phyloP scores from a whole-genome alignment of 2,888 invertebrate species.

The Crioceris asparagi region DNA sequence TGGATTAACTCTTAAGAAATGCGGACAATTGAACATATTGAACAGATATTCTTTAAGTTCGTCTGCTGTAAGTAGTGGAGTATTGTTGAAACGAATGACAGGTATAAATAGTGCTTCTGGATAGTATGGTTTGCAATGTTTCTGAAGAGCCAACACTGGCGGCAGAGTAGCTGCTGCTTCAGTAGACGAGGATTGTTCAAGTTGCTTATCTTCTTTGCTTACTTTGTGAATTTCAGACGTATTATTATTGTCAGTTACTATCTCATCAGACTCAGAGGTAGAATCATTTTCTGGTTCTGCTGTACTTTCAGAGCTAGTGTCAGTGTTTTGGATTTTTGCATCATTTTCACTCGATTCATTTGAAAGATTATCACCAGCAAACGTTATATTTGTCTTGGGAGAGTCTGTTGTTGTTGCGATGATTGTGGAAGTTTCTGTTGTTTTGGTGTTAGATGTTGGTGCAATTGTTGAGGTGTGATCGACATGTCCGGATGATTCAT shows the following conservation, averaged over 20 bases:
- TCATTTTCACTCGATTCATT: background rate
- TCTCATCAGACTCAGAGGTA: background rate
- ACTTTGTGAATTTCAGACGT: no score
- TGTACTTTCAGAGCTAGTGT: background rate
- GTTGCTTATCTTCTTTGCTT: no score
- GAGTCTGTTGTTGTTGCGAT: background rate
- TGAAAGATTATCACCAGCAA: background rate
- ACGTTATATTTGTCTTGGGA: background rate
- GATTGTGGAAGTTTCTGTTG: background rate
- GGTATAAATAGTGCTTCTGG: constrained; percentile 20
- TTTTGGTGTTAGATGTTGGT: no score
- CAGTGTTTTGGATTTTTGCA: background rate
- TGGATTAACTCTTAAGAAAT: constrained; percentile 2
- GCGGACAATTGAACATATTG: constrained; percentile 12
- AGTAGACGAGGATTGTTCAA: background rate
- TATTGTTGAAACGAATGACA: constrained; percentile 17
- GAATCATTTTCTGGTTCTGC: background rate
- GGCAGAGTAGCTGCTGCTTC: background rate
- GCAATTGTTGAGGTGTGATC: no score
- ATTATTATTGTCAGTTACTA: no score
- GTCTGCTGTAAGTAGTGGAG: constrained; percentile 15
- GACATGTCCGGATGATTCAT: no score
- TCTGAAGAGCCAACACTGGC: no score
- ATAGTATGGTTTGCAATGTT: no score
- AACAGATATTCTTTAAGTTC: constrained; percentile 20